These are phyloP conservation scores for Spisula subtruncata DNA, from an alignment of 2,888 invertebrate genomes.

Conservation along the genomic window DNA sequence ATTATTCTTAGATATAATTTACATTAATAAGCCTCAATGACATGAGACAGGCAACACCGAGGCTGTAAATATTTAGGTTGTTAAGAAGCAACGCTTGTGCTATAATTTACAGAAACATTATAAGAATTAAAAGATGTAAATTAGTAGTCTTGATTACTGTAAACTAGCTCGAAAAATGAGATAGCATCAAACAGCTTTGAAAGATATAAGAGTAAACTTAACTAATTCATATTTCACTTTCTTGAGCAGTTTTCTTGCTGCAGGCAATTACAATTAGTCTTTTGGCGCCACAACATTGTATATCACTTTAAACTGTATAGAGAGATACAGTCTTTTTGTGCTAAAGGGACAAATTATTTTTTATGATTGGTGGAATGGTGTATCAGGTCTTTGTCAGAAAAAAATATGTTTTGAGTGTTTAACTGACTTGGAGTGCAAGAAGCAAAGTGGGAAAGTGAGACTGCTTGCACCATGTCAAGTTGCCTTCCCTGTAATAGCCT, in stretches of 20 bases:
- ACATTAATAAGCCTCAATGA: conserved; percentile 39
- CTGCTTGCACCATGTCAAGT: too few species aligned
- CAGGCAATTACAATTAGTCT: conserved; percentile 26
- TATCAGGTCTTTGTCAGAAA: neutral
- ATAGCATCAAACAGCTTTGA: neutral
- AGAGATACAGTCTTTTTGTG: too few species aligned
- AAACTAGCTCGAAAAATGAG: conserved; percentile 35
- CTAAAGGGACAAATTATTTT: too few species aligned
- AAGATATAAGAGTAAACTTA: neutral
- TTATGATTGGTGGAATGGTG: neutral
- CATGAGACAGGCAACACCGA: conserved; percentile 39
- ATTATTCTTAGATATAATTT: neutral
- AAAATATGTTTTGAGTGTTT: neutral
- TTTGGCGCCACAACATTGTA: too few species aligned
- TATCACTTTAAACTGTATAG: too few species aligned
- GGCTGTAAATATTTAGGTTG: conserved; percentile 55
- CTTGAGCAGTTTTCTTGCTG: neutral
- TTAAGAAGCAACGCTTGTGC: conserved; percentile 47
- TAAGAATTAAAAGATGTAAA: conserved; percentile 26
- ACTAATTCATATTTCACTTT: neutral
- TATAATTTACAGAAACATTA: conserved; percentile 31
- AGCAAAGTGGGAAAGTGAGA: neutral
- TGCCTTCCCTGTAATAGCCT: too few species aligned
- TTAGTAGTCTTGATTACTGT: conserved; percentile 24
- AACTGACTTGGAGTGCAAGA: neutral